Percentiles rank a stretch among this genome's conserved stretches.
Evolutionary conservation across 35 echinoderm and acorn worm genomes (phyloP).

Genomic region (Lytechinus pictus): DNA sequence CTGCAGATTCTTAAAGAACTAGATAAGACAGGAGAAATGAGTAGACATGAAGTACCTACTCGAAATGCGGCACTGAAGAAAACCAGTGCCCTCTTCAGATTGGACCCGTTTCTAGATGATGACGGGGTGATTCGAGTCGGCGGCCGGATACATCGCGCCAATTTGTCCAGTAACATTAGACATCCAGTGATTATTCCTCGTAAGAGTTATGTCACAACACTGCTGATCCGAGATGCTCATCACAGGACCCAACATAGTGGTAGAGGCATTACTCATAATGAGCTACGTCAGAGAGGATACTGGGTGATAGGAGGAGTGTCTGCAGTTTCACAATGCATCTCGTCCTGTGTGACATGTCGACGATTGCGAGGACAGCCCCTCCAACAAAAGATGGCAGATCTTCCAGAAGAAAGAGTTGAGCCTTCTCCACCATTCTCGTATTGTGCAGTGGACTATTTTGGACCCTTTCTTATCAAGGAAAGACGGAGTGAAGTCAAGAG

Average conservation of each 20-base stretch:
- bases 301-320: constrained; percentile 74
- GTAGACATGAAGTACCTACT: neutral
- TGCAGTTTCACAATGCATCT: constrained; percentile 65
- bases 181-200: constrained; percentile 69
- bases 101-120: constrained; percentile 79
- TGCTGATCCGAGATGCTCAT: constrained; percentile 76
- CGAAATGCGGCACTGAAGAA: constrained; percentile 50
- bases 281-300: constrained; percentile 63
- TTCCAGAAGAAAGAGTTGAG: constrained; percentile 57
- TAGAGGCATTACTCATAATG: constrained; percentile 69
- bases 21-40: neutral
- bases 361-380: constrained; percentile 38
- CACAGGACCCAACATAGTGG: constrained; percentile 64
- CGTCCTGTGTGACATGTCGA: constrained; percentile 57
- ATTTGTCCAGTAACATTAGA: constrained; percentile 42
- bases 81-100: constrained; percentile 62
- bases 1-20: constrained; percentile 24
- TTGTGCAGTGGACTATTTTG: constrained; percentile 83
- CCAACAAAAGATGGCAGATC: constrained; percentile 75
- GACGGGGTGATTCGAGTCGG: constrained; percentile 75
- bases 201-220: constrained; percentile 65
- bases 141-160: constrained; percentile 59
- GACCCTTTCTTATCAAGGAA: constrained; percentile 66
- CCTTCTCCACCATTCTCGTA: constrained; percentile 68
- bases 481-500: constrained; percentile 67